Conservation (phyloP, 2,888 invertebrate species). For the Caenorhabditis sp. region DNA sequence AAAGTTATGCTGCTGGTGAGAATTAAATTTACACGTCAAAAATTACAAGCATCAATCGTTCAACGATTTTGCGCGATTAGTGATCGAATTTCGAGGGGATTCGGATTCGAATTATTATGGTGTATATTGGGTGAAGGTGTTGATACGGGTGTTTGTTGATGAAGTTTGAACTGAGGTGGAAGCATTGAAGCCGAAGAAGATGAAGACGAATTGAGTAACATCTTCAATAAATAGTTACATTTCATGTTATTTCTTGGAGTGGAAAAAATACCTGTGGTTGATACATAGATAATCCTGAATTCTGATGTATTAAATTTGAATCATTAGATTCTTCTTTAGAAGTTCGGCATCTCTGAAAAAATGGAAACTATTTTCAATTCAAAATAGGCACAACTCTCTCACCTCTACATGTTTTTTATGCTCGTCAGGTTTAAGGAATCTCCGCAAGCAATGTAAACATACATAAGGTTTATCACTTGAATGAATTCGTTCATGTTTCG, state of each 20-base stretch:
- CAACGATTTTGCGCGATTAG: constrained; percentile 26
- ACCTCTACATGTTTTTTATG: constrained; percentile 44
- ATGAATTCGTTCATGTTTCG: constrained; percentile 39
- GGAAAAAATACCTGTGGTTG: background rate
- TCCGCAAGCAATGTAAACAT: constrained; percentile 25
- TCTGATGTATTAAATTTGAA: background rate
- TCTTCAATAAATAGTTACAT: background rate
- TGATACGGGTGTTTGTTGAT: background rate
- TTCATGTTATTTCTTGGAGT: too few relatives aligned
- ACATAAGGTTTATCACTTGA: constrained; percentile 32
- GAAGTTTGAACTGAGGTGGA: constrained; percentile 10
- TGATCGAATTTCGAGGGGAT: constrained; percentile 30
- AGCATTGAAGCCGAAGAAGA: constrained; percentile 7
- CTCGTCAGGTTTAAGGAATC: constrained; percentile 38
- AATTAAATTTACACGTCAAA: background rate
- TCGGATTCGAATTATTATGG: background rate
- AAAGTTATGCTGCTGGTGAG: background rate
- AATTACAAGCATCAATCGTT: background rate
- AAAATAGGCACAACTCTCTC: too few relatives aligned
- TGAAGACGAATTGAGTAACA: background rate
- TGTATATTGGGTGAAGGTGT: background rate
- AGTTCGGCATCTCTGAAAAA: constrained; percentile 23
- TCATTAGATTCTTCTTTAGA: constrained; percentile 30
- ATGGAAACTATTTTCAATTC: background rate
- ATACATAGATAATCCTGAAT: background rate